A percentile compares a stretch with the other conserved stretches of the same genome.
phyloP scores from a whole-genome alignment of 2,113 vertebrate genomes.

The Hyaena hyaena region DNA sequence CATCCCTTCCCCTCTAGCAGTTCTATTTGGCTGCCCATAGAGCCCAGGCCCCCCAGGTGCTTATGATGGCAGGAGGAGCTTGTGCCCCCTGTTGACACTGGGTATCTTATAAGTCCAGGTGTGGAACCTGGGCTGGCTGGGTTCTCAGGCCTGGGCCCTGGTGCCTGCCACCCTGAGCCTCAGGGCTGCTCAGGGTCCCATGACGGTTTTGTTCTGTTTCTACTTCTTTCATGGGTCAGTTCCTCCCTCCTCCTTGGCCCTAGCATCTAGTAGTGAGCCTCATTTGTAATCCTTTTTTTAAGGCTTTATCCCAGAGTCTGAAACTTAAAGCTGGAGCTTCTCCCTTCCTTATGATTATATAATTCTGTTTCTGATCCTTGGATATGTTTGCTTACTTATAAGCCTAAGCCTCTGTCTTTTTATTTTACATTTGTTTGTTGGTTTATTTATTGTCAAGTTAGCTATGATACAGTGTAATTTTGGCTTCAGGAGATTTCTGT shows the following conservation, averaged over 20 bases:
- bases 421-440: not conserved
- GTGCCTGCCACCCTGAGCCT: not conserved
- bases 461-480: too few species aligned
- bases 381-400: not conserved
- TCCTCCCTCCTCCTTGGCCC: not conserved
- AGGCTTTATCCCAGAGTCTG: not conserved
- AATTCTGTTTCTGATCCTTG: not conserved
- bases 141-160: not conserved
- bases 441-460: too few species aligned
- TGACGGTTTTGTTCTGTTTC: not conserved
- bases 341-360: not conserved
- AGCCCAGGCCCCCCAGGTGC: not conserved
- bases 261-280: not conserved
- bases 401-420: not conserved
- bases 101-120: not conserved
- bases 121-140: not conserved
- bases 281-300: not conserved
- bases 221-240: not conserved
- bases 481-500: too few species aligned
- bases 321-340: not conserved
- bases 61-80: not conserved
- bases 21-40: not conserved
- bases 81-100: not conserved
- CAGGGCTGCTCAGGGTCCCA: not conserved
- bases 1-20: not conserved